Base-by-base conservation (phyloP, 1,140 invertebrate species). In the Pseudomyrmex concolor region DNA sequence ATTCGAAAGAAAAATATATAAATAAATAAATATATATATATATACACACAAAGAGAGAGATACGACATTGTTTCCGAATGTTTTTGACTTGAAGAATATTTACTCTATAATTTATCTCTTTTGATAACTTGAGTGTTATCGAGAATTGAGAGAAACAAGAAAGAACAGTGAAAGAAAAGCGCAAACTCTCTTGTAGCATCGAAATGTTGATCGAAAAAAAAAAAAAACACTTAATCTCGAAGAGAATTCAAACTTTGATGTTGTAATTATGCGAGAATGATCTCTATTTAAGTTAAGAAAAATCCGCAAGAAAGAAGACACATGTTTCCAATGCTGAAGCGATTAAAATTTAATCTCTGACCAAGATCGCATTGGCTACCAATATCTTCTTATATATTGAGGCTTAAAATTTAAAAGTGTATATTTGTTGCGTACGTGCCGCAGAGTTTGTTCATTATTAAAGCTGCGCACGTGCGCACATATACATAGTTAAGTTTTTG, bases 401-500 rank as follows among this genome's bases (percentile, higher is more conserved):
- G 57, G 51, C 34, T 70, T 68, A 12, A 59, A 25, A 15, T 59
- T 57, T 51, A 7, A 34, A 34, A 12, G 19, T 50, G 25, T 71
- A 48, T 50, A 48, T 60, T 80, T 25, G 76, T 78, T 78, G 55
- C 34, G 43, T 17, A 63, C 73, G 64, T 43, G 54, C 19, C 34
- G 13, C 25, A 19, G 50, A 4, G 19, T 43, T 57, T 80, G 68
- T 78, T 71, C 50, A 71, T 71, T 71, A 59, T 80, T 71, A 45
- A 68, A 19, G 43, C 64, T n/a, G 63, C 64, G 76, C 73, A 48
- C 15, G 4, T 9, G 25, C 25, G 3, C 25, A 25, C 25, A 25
- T 25, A 0, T n/a, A n/a, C n/a, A n/a, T 17, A 78, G 64, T 78
- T 78, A 78, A 78, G 76, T 78, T 78, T 70, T 51, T 64, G 64